Percentiles rank a stretch among this genome's conserved stretches.
Evolutionary conservation across 1,140 invertebrate genomes (phyloP).

Genomic region (Aleiodes sp.): DNA sequence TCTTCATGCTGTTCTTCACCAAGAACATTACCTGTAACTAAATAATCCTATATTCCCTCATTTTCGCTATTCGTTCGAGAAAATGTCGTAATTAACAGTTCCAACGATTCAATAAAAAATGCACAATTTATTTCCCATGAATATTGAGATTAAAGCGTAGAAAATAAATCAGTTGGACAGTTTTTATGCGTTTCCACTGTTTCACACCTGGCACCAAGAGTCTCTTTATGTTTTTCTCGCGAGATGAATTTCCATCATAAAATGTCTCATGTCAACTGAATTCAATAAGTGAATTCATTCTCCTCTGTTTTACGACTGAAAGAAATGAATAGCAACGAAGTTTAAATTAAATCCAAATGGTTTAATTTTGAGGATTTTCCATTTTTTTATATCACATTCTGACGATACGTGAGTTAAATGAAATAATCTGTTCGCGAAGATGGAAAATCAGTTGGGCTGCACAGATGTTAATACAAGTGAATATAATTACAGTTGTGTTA

Average conservation of each 20-base stretch:
- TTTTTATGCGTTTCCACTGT: conserved; percentile 38
- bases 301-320: no score
- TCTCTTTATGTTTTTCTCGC: background rate
- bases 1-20: no score
- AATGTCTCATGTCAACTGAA: no score
- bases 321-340: no score
- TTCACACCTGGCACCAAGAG: conserved; percentile 29
- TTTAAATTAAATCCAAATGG: no score
- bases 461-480: background rate
- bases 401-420: background rate
- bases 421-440: background rate
- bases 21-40: no score
- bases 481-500: conserved; percentile 12
- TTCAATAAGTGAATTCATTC: no score
- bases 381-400: background rate
- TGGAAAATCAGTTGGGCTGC: conserved; percentile 4
- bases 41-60: no score
- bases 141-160: background rate
- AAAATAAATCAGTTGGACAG: conserved; percentile 21
- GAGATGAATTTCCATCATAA: background rate
- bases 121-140: background rate
- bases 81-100: no score
- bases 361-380: no score
- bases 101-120: no score
- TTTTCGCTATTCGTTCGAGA: no score